Percentiles rank a stretch among this genome's conserved stretches.
Evolutionary conservation across 2,113 vertebrate genomes (phyloP).

Genomic region (Numenius arquata): DNA sequence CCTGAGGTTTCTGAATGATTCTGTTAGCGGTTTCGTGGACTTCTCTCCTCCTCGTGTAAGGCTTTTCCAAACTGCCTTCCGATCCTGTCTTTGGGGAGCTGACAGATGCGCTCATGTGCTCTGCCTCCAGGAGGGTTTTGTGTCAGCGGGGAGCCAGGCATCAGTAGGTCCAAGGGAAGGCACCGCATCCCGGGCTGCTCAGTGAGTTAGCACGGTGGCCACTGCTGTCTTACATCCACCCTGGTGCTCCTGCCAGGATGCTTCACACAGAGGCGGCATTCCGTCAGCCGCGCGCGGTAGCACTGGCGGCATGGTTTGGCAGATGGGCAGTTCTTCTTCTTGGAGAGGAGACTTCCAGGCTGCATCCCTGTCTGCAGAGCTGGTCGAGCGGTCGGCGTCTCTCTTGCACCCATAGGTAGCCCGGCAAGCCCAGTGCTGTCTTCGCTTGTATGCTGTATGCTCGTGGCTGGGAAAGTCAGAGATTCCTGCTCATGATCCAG

Average conservation of each 20-base stretch:
- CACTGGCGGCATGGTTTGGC: background rate
- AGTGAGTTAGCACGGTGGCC: accelerated
- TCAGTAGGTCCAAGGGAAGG: accelerated
- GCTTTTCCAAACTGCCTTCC: background rate
- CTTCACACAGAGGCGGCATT: accelerated
- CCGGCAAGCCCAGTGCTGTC: background rate
- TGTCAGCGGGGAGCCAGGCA: background rate
- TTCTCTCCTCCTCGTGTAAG: background rate
- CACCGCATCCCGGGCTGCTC: accelerated
- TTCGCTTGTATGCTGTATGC: accelerated
- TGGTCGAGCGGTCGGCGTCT: background rate
- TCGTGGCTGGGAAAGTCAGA: background rate
- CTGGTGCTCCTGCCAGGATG: accelerated
- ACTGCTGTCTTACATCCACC: accelerated
- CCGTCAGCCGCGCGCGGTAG: accelerated
- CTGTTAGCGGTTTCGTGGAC: background rate
- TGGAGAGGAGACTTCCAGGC: background rate
- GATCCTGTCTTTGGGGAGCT: background rate
- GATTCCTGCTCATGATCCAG: background rate
- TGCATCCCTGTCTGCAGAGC: background rate
- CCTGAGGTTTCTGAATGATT: background rate
- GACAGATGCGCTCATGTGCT: accelerated
- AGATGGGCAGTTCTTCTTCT: background rate
- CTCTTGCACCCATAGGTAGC: accelerated
- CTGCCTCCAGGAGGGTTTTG: accelerated